These are phyloP conservation scores for Scolopax bukidnonensis DNA, from an alignment of 2,797 vertebrate genomes.

Conservation along the genomic window DNA sequence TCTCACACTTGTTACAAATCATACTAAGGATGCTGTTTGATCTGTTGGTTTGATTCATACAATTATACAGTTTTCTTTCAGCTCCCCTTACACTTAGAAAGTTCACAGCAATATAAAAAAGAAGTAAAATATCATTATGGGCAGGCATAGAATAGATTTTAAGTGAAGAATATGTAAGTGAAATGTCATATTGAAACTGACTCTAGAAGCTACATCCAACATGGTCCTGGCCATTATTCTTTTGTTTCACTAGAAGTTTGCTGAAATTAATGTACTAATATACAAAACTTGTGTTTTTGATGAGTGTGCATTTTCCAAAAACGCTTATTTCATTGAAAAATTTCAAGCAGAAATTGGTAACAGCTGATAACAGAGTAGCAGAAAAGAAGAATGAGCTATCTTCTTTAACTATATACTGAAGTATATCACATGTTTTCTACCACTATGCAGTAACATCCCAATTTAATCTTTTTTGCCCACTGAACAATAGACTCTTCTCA, in stretches of 20 bases:
- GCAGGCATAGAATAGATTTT: not conserved
- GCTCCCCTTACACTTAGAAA: not conserved
- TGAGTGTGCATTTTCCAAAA: not conserved
- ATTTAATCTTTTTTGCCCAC: not conserved
- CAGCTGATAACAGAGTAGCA: not conserved
- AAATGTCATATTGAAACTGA: not conserved
- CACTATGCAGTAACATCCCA: not conserved
- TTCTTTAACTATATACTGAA: not conserved
- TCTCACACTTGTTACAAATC: not conserved
- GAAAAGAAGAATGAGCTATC: not conserved
- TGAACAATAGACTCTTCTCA: not conserved
- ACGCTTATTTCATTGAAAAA: not conserved
- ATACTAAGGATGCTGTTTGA: fast-evolving
- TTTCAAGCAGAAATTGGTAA: not conserved
- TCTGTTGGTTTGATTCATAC: not conserved
- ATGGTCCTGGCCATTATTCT: not conserved
- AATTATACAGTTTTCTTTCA: not conserved
- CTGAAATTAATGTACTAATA: not conserved
- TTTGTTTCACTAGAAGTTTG: not conserved
- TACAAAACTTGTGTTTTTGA: not conserved
- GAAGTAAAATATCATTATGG: not conserved
- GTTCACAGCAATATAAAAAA: not conserved
- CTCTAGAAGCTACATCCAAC: not conserved
- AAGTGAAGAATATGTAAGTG: not conserved
- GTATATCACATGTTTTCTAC: not conserved